Evolutionary conservation across 2,888 invertebrate species (phyloP), one percentile per base, ranked within the genome.

Genomic region (Xestobium rufovillosum): DNA sequence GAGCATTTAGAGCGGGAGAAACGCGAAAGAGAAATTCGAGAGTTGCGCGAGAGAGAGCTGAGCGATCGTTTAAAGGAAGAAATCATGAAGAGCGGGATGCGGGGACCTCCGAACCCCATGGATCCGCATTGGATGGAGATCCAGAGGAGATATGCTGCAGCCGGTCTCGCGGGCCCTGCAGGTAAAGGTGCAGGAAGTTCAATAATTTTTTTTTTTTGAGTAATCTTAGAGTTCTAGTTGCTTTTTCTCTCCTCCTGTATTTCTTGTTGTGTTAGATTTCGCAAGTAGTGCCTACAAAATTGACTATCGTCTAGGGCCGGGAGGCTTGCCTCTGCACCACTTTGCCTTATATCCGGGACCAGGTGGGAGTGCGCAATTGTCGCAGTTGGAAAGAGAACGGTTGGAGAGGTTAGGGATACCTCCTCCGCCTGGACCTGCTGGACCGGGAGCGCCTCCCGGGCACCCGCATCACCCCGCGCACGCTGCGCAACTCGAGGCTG

Each of bases 41-140:
- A 88, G 56, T 65, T 85, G 33, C 68, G 84, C 12, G 86, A 85
- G 60, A 68, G 85, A 47, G 89, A 89, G 60, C 69, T 88, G 46
- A 83, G 83, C 58, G 88, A 88, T 56, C 72, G 89, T 47, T 71
- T 92, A 46, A 90, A 92, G 67, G 91, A 91, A 59, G 94, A 90
- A 62, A 73, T 90, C 45, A 69, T 86, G 69, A 84, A 94, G 68
- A 77, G 61, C 31, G 64, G 65, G 2, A 65, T 65, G 66, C 31
- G 70, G 48, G 48, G 67, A 2, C 64, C 63, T 34, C 65, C 51
- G 31, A 64, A 55, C 48, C 62, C 52, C 35, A 69, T 85, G 50
- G 85, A 86, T 61, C 84, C 85, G 1, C 65, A 78, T 55, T 78
- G 92, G 91, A 66, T 94, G 52, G 94, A 95, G 61, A 79, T 94